Conservation (phyloP, 2,888 invertebrate genomes). For the Drosophila greeni region DNA sequence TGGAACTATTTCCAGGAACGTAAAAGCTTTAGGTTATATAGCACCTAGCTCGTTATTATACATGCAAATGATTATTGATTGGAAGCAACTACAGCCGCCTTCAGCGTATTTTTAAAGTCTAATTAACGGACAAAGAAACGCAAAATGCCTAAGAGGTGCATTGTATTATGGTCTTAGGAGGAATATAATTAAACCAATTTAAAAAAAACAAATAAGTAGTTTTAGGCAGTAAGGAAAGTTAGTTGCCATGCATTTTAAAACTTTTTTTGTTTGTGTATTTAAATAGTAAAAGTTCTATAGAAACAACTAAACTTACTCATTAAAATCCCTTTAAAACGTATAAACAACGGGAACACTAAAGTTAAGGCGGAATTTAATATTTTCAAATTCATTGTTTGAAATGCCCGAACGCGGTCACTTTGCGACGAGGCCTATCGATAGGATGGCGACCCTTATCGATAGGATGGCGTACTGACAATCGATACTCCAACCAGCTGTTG, state of each 20-base stretch:
- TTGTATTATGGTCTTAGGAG: not conserved
- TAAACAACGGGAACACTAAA: too few species aligned
- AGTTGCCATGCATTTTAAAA: too few species aligned
- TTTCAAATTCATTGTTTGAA: not conserved
- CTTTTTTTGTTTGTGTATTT: too few species aligned
- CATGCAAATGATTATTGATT: constrained; percentile 5
- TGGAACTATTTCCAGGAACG: not conserved
- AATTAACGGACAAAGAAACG: not conserved
- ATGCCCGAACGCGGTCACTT: not conserved
- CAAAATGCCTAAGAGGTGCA: not conserved
- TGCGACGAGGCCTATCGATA: not conserved
- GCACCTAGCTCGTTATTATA: not conserved
- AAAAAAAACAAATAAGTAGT: too few species aligned
- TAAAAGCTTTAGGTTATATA: not conserved
- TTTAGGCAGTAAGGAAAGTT: too few species aligned
- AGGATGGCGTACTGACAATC: not conserved
- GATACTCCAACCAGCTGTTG: constrained; percentile 59
- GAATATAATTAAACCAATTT: not conserved
- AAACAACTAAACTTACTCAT: too few species aligned
- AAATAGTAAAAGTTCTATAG: too few species aligned
- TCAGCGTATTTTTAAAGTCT: not conserved
- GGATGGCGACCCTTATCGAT: constrained; percentile 3
- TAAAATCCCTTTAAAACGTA: too few species aligned
- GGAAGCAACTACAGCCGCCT: not conserved
- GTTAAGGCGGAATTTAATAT: not conserved